A percentile compares a stretch with the other conserved stretches of the same genome.
These are phyloP conservation scores for Gephyroberyx darwinii DNA, from an alignment of 2,797 vertebrate species.

Conservation along the genomic window DNA sequence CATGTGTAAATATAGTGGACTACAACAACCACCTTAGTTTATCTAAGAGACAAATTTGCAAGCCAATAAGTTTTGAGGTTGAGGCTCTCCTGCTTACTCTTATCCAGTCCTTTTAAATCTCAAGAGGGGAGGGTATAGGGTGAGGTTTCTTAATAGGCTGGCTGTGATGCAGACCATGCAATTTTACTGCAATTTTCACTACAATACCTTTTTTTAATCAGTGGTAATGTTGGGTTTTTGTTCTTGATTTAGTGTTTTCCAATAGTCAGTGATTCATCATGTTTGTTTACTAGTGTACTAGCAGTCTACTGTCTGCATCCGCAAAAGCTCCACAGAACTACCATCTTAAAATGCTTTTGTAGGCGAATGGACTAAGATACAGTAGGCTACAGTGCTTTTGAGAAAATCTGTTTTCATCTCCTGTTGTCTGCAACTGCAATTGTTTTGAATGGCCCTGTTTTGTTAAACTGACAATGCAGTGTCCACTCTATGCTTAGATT, in stretches of 20 bases:
- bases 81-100: constrained; percentile 37
- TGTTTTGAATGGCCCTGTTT: not conserved
- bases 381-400: not conserved
- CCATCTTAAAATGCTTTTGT: not conserved
- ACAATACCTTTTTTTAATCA: constrained; percentile 2
- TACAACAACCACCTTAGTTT: constrained; percentile 24
- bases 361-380: not conserved
- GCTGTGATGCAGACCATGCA: not conserved
- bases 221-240: constrained; percentile 8
- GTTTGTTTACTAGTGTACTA: constrained; percentile 33
- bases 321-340: not conserved
- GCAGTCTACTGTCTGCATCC: constrained; percentile 2
- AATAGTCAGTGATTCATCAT: constrained; percentile 20
- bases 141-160: not conserved
- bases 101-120: not conserved
- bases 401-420: not conserved
- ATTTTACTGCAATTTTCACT: not conserved
- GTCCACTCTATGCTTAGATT: not conserved
- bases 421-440: constrained; percentile 4
- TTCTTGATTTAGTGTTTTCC: constrained; percentile 21
- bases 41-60: not conserved
- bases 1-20: constrained; percentile 42
- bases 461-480: constrained; percentile 8
- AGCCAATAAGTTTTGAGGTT: constrained; percentile 18
- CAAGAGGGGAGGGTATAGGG: not conserved